phyloP scores from a whole-genome alignment of 2,888 invertebrate genomes.

The Agelastica alni region DNA sequence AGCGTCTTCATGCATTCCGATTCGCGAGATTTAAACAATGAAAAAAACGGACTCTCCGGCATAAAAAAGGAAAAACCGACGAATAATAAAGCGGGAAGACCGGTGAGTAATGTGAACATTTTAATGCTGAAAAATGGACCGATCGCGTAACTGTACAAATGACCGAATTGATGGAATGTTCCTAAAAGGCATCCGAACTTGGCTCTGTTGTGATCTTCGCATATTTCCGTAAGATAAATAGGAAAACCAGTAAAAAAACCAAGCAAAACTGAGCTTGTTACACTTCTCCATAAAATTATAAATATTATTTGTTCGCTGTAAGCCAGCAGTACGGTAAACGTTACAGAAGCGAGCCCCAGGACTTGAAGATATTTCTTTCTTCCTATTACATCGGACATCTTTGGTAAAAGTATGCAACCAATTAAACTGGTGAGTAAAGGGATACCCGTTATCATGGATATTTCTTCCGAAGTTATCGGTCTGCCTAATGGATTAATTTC shows the following conservation, averaged over 20 bases:
- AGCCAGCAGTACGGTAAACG: neutral
- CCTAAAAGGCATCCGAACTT: constrained; percentile 11
- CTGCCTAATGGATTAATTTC: neutral
- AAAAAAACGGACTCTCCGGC: constrained; percentile 16
- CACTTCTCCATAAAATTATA: neutral
- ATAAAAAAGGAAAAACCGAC: neutral
- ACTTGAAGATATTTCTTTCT: constrained; percentile 8
- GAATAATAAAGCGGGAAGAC: constrained; percentile 1
- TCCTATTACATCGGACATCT: constrained; percentile 9
- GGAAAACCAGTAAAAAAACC: neutral
- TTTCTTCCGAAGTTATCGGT: constrained; percentile 4
- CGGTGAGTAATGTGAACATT: constrained; percentile 12
- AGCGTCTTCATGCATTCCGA: constrained; percentile 4
- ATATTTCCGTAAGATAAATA: constrained; percentile 14
- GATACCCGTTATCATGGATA: constrained; percentile 12
- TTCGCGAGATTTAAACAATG: neutral
- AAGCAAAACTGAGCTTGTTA: neutral
- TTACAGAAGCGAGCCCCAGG: neutral
- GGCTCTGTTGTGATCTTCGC: constrained; percentile 20
- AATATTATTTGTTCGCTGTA: constrained; percentile 1
- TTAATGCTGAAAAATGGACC: constrained; percentile 13
- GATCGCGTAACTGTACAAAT: constrained; percentile 9
- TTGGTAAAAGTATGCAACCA: neutral
- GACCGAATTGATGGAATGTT: neutral
- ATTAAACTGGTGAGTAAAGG: neutral